Evolutionary conservation across 2,888 invertebrate species (phyloP), one percentile per base, ranked within the genome.

Genomic region (Lagria hirta): DNA sequence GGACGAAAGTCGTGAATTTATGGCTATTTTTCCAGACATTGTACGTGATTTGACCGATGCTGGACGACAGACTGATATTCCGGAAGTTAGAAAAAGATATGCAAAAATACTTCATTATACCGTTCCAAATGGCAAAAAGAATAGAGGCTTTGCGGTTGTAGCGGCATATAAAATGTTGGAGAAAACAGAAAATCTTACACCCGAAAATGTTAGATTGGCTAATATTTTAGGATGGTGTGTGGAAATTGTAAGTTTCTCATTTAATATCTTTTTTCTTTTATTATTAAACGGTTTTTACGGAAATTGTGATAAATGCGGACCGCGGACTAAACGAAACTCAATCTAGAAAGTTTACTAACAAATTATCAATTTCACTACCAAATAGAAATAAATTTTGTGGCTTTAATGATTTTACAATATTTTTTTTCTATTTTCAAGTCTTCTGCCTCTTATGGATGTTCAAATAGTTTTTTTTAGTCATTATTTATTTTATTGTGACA

Each of bases 151-250:
- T 18, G 78, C 86, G 0, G 78, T 86, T 0, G 83, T 89, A 1
- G 74, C 84, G 20, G 81, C 89, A 0, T 91, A 87, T 68, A 86
- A 84, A 65, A 80, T 82, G 72, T 66, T 91, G 47, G 83, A 82
- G 55, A 74, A 78, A 40, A 75, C 78, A 1, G 75, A 82, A n/a
- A 76, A 82, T 43, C 71, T 86, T 2, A 87, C 86, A 0, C 81
- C 86, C 0, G 89, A 90, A 54, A 88, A 88, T 58, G 71, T 93
- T 21, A 80, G 83, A 55, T 70, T 84, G 45, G 89, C 91, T 0
- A 84, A 88, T 54, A 83, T 93, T 57, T 77, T 96, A 69, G 96
- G 94, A 49, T 96, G 96, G 94, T 93, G 94, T 67, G 81, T 89
- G 3, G 97, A 97, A 82, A 81, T 95, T 85, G 95, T 96, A 70